Evolutionary conservation across 2,113 vertebrate genomes (phyloP), one percentile per base, ranked within the genome.

Genomic region (Macquaria australasica): DNA sequence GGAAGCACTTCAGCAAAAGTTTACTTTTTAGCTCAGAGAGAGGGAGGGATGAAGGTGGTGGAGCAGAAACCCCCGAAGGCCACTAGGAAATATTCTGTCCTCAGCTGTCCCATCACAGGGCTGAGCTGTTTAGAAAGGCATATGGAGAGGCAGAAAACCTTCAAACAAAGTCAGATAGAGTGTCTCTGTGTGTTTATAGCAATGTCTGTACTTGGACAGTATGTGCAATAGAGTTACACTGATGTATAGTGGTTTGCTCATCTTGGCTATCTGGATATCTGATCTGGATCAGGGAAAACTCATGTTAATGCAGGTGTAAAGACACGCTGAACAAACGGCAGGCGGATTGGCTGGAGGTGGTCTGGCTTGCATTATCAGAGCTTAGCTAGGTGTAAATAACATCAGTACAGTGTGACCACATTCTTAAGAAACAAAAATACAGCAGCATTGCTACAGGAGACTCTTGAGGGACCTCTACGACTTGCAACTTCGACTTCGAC

Each of bases 61-160:
- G 74, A 69, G 74, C 60, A 77, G 70, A 84, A 75, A 66, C 45
- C 50, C 64, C 79, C 4, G 15, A 83, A 88, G 68, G 81, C 69
- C 70, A 72, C 43, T 6, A 11, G 41, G 74, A 81, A 75, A 72
- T 77, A 67, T 75, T 81, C 63, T 78, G 59, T 85, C 64, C 69
- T 76, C 64, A 70, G 45, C 66, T 48, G 69, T 82, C 75, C 81
- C 68, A 75, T 77, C 9, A 0, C 69, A 56, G 59, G 51, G 20
- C 23, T 78, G 21, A 53, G 67, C 56, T 79, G 58, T 58, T 41
- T 25, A 15, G 1, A 58, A 62, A 74, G 39, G 18, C 80, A 85
- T 63, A 50, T 43, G 66, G 62, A 82, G 77, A 85, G 73, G 71
- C 73, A 69, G 77, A 84, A 88, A 87, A 76, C 74, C 73, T 79